phyloP scores from a whole-genome alignment of 1,140 invertebrate species.

The Drusus annulatus region DNA sequence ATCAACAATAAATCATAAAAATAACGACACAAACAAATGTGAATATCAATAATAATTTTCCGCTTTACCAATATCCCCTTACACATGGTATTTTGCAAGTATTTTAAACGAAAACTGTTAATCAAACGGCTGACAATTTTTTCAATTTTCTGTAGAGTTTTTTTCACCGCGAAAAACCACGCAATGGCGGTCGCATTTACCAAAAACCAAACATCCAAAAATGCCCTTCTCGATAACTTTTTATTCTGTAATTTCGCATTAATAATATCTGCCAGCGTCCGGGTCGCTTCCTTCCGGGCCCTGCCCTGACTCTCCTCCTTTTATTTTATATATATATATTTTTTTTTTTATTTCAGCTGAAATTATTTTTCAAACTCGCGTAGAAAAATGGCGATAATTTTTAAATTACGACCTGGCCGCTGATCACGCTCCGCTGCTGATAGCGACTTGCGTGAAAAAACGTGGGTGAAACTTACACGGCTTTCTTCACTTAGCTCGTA shows the following conservation, averaged over 20 bases:
- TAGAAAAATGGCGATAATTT: constrained; percentile 58
- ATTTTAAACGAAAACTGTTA: too few relatives aligned
- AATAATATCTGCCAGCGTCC: constrained; percentile 21
- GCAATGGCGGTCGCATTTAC: too few relatives aligned
- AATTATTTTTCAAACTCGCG: constrained; percentile 58
- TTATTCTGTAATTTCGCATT: constrained; percentile 22
- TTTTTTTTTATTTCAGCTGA: constrained; percentile 50
- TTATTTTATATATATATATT: constrained; percentile 2
- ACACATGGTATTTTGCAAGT: too few relatives aligned
- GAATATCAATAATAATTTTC: too few relatives aligned
- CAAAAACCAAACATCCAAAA: neutral
- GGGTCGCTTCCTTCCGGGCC: constrained; percentile 21
- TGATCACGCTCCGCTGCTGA: constrained; percentile 52
- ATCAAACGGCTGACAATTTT: too few relatives aligned
- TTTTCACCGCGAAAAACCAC: too few relatives aligned
- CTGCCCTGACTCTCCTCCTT: neutral
- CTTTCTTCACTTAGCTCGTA: too few relatives aligned
- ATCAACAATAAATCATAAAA: too few relatives aligned
- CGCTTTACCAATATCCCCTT: too few relatives aligned
- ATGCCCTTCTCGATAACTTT: constrained; percentile 12
- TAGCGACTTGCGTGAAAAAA: constrained; percentile 22
- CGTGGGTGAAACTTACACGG: too few relatives aligned
- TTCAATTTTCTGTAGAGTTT: too few relatives aligned
- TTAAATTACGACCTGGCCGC: constrained; percentile 54
- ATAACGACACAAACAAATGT: too few relatives aligned